Conservation (phyloP, 2,113 vertebrate species). For the Semnornis frantzii region DNA sequence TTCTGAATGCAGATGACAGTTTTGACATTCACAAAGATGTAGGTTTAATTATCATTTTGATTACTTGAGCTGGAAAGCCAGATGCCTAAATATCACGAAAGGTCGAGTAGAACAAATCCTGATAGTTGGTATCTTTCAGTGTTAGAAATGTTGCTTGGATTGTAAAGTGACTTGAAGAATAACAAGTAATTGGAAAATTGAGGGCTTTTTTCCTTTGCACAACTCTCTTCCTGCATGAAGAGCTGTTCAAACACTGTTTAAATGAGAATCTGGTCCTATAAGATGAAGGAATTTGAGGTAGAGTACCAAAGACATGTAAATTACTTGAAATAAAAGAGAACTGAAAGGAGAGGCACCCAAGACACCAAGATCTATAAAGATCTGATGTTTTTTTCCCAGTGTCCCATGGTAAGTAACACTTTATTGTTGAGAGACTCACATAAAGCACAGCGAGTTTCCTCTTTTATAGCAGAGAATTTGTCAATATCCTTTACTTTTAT, state of each 20-base stretch:
- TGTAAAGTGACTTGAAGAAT: conserved; percentile 15
- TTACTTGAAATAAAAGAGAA: background rate
- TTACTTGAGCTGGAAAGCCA: conserved; percentile 68
- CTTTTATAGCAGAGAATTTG: conserved; percentile 23
- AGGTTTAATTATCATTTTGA: conserved; percentile 71
- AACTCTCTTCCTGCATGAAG: background rate
- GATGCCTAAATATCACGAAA: conserved; percentile 75
- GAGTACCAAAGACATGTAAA: background rate
- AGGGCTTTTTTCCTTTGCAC: background rate
- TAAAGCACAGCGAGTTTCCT: conserved; percentile 15
- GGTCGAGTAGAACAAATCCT: conserved; percentile 64
- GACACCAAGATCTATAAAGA: conserved; percentile 1
- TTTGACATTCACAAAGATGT: conserved; percentile 73
- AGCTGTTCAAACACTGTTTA: background rate
- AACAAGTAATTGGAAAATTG: background rate
- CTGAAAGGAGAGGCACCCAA: background rate
- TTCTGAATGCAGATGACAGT: conserved; percentile 66
- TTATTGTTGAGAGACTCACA: conserved; percentile 10
- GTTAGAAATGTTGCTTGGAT: background rate
- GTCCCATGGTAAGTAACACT: background rate
- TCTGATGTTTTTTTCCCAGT: conserved; percentile 11
- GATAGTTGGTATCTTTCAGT: conserved; percentile 28
- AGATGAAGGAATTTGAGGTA: background rate
- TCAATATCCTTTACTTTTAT: conserved; percentile 30
- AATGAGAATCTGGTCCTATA: background rate